Base-by-base conservation (phyloP, 2,113 vertebrate species). In the Sula dactylatra region DNA sequence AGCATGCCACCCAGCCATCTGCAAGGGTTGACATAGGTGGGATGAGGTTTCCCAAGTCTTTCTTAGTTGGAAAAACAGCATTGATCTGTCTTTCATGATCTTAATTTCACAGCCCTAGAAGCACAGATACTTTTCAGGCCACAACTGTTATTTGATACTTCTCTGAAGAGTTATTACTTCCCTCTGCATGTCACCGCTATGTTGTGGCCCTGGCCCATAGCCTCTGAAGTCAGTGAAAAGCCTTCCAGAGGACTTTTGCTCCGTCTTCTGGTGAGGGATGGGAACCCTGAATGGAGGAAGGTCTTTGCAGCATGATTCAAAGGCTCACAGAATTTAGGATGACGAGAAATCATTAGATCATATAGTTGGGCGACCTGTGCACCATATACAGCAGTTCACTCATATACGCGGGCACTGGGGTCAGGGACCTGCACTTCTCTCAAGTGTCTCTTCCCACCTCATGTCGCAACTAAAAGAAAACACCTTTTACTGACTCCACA, bases 341-440 rank as follows among this genome's bases (percentile, higher is more conserved):
- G 22, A 55, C 91, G 13, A 67, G 24, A 59, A 91, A 24, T 2
- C 4, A 7, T 56, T 85, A 32, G 22, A 45, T 50, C 25, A 58
- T 13, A 16, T 6, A 44, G 11, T 8, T 49, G 47, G 25, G 26
- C 11, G 45, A 22, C 32, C 16, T 64, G 38, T 58, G 29, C 2
- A 45, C 29, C 2, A 0, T 10, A 27, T 11, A 11, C 7, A 65
- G 4, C 59, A 58, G 16, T 44, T 94, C 27, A 84, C 7, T 20
- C 25, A 8, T 9, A 8, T 8, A 24, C 0, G 0, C 3, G 34
- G n/a, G n/a, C 12, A 49, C 5, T 11, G 3, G 20, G 21, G 25
- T 42, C 52, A 77, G 36, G 7, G 49, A 70, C 25, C 22, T 56
- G 4, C 7, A 7, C 17, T 83, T 31, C 38, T 85, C 29, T 52